Conservation (phyloP, 2,797 vertebrate species). For the Enteromius paludinosus region DNA sequence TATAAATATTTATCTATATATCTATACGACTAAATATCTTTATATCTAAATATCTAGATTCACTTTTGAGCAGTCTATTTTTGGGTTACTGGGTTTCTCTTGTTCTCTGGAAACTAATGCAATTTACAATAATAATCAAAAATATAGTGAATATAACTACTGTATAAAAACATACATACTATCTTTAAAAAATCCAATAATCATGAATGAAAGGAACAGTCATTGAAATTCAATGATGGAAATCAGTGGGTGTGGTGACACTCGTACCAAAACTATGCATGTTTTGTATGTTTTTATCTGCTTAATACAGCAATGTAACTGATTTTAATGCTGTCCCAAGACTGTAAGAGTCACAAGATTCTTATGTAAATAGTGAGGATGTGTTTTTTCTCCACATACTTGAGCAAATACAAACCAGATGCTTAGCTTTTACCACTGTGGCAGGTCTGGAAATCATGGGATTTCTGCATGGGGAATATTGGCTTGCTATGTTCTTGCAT, state of each 20-base stretch:
- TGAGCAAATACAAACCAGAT: slow-evolving; percentile 24
- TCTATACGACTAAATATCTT: not conserved
- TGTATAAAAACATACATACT: not conserved
- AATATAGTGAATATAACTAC: not conserved
- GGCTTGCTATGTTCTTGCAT: not conserved
- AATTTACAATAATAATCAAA: not conserved
- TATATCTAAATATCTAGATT: not conserved
- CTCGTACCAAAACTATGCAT: not conserved
- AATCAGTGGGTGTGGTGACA: not conserved
- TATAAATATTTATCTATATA: no score
- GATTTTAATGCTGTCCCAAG: not conserved
- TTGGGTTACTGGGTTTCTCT: not conserved
- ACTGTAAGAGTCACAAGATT: slow-evolving; percentile 36
- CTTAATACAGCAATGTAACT: not conserved
- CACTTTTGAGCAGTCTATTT: not conserved
- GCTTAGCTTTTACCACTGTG: not conserved
- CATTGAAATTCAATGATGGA: not conserved
- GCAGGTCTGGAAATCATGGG: not conserved
- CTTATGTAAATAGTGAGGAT: slow-evolving; percentile 22
- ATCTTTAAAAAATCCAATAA: not conserved
- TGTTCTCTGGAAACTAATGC: not conserved
- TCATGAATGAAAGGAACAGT: not conserved
- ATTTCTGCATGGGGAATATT: not conserved
- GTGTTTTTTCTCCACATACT: not conserved
- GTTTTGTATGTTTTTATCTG: not conserved